Base-by-base conservation (phyloP, 2,888 invertebrate genomes). In the Netelia melanura region DNA sequence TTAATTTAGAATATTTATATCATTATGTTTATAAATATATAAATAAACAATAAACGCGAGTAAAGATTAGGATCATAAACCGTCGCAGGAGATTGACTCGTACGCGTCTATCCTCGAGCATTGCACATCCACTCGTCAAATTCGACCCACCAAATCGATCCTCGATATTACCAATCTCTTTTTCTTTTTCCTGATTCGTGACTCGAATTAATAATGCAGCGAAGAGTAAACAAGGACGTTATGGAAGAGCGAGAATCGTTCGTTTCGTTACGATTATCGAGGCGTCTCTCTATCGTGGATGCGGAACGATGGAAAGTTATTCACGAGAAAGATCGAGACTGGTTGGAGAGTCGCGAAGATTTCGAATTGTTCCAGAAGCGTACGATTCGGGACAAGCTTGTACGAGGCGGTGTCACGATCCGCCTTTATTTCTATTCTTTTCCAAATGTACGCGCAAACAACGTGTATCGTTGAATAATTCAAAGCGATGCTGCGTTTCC, bases 401-500 rank as follows among this genome's bases (percentile, higher is more conserved):
- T 30, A 5, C 30, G 30, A 30, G 30, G 6, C 30, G 30, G 30
- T 30, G 6, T 30, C 30, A 30, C 30, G 30, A 54, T 11, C 25
- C 65, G 44, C 72, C 25, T 30, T 30, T 30, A 30, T 74, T 74
- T 43, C 58, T 10, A 43, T 9, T 61, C 52, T 48, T 81, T 62
- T 43, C 23, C 11, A 52, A 52, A 58, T 48, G 9, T 38, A 11
- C 30, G 52, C 52, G 25, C 61, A 61, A 14, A 30, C 72, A 61
- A 25, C 61, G 38, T 67, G 61, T 72, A 71, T 25, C 44, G 43
- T n/a, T 83, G 72, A 83, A 78, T 78, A 61, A 83, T 83, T 83
- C 82, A 68, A 72, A 17, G 72, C 58, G 62, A 38, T 61, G 72
- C 58, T 78, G 30, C 48, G 44, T 43, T 72, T 72, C 72, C 23